A percentile compares a stretch with the other conserved stretches of the same genome.
These are phyloP conservation scores for Drosophila kanapiae DNA, from an alignment of 1,140 invertebrate genomes.

Conservation along the genomic window DNA sequence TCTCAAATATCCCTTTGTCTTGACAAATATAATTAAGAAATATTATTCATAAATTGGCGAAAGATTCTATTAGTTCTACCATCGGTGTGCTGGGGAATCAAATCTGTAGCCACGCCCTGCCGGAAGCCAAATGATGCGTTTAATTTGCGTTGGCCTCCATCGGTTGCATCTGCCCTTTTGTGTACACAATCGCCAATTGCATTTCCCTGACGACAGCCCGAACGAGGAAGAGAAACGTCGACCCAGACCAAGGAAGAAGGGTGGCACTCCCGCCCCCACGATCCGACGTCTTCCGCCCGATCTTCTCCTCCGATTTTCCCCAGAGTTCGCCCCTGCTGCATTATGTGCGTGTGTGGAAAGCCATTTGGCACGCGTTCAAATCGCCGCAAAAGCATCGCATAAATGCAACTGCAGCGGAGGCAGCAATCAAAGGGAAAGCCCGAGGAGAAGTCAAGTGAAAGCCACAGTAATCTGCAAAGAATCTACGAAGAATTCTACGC, in stretches of 20 bases:
- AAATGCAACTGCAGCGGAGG: constrained; percentile 66
- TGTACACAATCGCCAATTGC: constrained; percentile 48
- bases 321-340: background rate
- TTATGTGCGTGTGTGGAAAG: constrained; percentile 59
- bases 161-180: constrained; percentile 38
- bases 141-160: constrained; percentile 64
- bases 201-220: constrained; percentile 43
- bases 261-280: constrained; percentile 20
- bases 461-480: constrained; percentile 19
- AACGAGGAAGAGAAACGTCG: constrained; percentile 44
- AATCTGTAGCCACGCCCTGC: constrained; percentile 53
- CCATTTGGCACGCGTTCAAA: constrained; percentile 77
- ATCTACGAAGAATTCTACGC: constrained; percentile 21
- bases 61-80: background rate
- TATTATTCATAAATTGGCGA: no score
- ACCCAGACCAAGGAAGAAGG: background rate
- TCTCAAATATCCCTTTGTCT: no score
- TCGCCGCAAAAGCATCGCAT: constrained; percentile 62
- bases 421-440: constrained; percentile 30
- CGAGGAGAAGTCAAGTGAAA: constrained; percentile 12
- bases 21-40: no score
- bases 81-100: background rate
- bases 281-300: constrained; percentile 1
- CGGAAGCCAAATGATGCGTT: constrained; percentile 77
- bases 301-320: background rate